A percentile compares a stretch with the other conserved stretches of the same genome.
Evolutionary conservation across 2,888 invertebrate genomes (phyloP).

Genomic region (Limenitis camilla): DNA sequence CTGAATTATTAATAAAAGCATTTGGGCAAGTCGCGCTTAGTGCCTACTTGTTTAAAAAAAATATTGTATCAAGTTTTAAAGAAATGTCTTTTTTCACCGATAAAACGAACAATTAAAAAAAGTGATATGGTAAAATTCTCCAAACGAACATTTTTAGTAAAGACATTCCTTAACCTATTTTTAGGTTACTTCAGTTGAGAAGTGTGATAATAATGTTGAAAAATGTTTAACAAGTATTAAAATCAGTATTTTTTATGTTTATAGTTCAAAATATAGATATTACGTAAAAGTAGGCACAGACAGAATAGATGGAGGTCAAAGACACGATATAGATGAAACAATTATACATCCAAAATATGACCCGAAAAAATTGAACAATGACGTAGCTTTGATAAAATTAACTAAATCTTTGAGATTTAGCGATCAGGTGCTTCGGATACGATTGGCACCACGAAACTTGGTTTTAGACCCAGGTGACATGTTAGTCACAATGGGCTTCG

Average conservation of each 20-base stretch:
- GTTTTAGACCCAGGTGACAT: neutral
- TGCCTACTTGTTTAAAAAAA: too few relatives aligned
- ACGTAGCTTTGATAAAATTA: neutral
- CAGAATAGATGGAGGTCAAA: neutral
- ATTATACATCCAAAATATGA: neutral
- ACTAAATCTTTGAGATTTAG: neutral
- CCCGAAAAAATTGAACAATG: neutral
- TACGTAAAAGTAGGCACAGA: constrained; percentile 18
- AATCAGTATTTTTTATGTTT: neutral
- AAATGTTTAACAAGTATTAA: neutral
- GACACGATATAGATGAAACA: constrained; percentile 5
- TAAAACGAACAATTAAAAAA: too few relatives aligned
- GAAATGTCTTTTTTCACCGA: too few relatives aligned
- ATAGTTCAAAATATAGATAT: neutral
- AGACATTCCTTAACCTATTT: neutral
- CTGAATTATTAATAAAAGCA: too few relatives aligned
- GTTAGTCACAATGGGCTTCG: neutral
- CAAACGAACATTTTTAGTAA: too few relatives aligned
- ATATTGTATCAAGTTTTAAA: too few relatives aligned
- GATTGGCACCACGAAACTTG: neutral
- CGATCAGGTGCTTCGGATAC: neutral
- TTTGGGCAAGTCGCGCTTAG: too few relatives aligned
- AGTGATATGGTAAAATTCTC: too few relatives aligned
- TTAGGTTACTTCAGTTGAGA: neutral
- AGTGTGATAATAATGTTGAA: neutral